Percentiles rank a stretch among this genome's conserved stretches.
Evolutionary conservation across 2,888 invertebrate species (phyloP).

Genomic region (Apamea crenata): DNA sequence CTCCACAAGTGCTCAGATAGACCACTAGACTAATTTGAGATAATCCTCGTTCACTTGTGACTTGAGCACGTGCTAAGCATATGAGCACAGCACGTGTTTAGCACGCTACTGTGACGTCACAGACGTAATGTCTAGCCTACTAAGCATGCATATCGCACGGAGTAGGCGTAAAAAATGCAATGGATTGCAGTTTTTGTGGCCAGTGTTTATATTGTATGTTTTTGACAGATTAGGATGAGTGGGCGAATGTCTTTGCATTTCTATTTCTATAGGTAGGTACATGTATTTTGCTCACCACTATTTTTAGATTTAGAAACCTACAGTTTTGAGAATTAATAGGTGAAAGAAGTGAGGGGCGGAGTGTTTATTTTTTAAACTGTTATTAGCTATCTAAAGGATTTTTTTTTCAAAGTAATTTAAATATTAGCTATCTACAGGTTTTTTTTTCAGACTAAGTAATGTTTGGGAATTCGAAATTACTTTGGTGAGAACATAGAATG

Average conservation of each 20-base stretch:
- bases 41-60: conserved; percentile 40
- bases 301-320: neutral
- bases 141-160: conserved; percentile 33
- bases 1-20: neutral
- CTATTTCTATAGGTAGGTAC: neutral
- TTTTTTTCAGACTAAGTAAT: neutral
- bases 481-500: neutral
- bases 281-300: neutral
- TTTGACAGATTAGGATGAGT: conserved; percentile 42
- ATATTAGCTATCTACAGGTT: too few species aligned
- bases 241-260: neutral
- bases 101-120: conserved; percentile 52
- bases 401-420: too few species aligned
- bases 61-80: conserved; percentile 53
- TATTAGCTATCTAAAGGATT: too few species aligned
- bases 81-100: conserved; percentile 47
- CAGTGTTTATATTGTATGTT: conserved; percentile 36
- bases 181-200: conserved; percentile 38
- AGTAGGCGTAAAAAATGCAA: conserved; percentile 39
- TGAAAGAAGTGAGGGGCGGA: neutral
- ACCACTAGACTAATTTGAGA: conserved; percentile 27
- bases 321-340: neutral
- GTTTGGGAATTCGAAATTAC: neutral
- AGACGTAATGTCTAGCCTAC: conserved; percentile 32
- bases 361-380: neutral